These are phyloP conservation scores for Trichechus manatus DNA, from an alignment of 2,113 vertebrate genomes.

Conservation along the genomic window DNA sequence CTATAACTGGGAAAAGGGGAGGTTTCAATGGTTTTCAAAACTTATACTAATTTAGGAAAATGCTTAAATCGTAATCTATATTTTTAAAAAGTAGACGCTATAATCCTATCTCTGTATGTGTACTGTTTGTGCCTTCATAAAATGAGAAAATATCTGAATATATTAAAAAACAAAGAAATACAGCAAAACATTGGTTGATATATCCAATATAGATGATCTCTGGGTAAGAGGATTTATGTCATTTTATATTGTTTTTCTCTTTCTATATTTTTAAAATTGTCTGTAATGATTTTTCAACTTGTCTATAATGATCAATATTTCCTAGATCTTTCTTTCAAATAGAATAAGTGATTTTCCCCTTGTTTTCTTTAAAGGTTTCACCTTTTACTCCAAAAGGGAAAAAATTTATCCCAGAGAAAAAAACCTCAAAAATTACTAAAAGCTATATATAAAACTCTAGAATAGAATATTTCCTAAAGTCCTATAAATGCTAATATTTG, in stretches of 20 bases:
- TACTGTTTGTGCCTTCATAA: neutral
- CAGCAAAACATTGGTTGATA: neutral
- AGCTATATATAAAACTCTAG: constrained; percentile 4
- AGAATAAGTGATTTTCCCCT: neutral
- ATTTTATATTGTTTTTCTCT: constrained; percentile 24
- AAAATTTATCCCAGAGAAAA: constrained; percentile 19
- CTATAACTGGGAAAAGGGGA: neutral
- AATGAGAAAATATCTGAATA: neutral
- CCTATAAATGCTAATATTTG: constrained; percentile 33
- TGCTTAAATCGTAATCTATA: neutral
- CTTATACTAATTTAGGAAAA: constrained; percentile 47
- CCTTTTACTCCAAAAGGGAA: neutral
- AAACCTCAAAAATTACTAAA: constrained; percentile 48
- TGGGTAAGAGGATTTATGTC: neutral
- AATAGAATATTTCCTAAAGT: constrained; percentile 41
- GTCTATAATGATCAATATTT: constrained; percentile 23
- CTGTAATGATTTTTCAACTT: constrained; percentile 28
- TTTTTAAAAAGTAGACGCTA: neutral
- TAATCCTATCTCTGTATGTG: neutral
- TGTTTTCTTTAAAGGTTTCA: constrained; percentile 3
- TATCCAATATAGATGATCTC: neutral
- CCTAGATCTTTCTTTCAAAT: constrained; percentile 7
- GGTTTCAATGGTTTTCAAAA: constrained; percentile 15
- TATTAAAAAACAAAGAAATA: constrained; percentile 16
- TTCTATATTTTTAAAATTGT: constrained; percentile 12